Conservation (phyloP, 2,797 vertebrate species). For the Mormyrops boulengeri region DNA sequence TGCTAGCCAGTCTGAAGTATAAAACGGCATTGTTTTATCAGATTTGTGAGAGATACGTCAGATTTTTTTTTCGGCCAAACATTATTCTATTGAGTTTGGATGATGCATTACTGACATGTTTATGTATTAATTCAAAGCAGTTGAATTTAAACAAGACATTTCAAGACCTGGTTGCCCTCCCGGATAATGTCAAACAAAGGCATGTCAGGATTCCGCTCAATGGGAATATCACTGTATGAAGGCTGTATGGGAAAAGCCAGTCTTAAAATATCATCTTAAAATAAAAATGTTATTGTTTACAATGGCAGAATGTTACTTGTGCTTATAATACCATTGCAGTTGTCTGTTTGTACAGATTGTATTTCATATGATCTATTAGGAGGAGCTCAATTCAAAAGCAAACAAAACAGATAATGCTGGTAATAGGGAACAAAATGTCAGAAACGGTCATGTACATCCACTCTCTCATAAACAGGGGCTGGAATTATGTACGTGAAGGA, state of each 20-base stretch:
- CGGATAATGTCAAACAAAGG: constrained; percentile 31
- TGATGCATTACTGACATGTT: background rate
- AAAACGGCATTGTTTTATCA: constrained; percentile 12
- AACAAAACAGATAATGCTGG: constrained; percentile 62
- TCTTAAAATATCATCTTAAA: constrained; percentile 53
- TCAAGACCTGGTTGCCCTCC: background rate
- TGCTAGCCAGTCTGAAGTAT: background rate
- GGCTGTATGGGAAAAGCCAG: constrained; percentile 62
- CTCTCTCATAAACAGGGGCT: constrained; percentile 41
- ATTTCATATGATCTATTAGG: constrained; percentile 65
- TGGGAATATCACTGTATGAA: constrained; percentile 55
- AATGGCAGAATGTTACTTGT: constrained; percentile 65
- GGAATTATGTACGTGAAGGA: constrained; percentile 38
- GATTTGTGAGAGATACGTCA: background rate
- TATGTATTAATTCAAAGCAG: background rate
- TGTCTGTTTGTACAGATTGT: constrained; percentile 71
- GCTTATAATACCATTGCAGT: constrained; percentile 61
- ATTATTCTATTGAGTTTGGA: background rate
- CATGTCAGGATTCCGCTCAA: constrained; percentile 38
- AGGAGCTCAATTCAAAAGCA: constrained; percentile 43
- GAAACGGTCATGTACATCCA: constrained; percentile 40
- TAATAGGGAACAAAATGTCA: constrained; percentile 64
- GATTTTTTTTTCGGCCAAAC: background rate
- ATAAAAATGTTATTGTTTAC: constrained; percentile 71
- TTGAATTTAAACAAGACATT: background rate